These are phyloP conservation scores for Ursus arctos DNA, from an alignment of 2,113 vertebrate species.

Conservation along the genomic window DNA sequence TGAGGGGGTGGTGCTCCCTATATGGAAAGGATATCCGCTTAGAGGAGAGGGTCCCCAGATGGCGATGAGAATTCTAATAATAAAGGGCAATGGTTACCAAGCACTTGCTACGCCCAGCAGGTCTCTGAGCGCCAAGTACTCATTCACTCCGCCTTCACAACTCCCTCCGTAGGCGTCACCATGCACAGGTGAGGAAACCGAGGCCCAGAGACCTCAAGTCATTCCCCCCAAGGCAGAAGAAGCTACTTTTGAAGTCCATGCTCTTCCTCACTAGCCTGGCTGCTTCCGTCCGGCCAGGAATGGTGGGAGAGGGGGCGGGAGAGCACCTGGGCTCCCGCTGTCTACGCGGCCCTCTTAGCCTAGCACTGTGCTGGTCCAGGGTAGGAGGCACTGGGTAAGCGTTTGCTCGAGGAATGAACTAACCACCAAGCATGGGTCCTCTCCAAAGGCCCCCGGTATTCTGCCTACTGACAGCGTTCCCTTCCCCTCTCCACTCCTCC, in stretches of 20 bases:
- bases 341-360: not conserved
- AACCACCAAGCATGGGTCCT: not conserved
- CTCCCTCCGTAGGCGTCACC: not conserved
- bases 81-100: not conserved
- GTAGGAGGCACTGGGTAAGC: not conserved
- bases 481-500: not conserved
- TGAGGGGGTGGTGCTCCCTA: not conserved
- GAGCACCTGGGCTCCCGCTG: not conserved
- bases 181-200: not conserved
- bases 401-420: not conserved
- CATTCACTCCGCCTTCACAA: not conserved
- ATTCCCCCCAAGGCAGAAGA: not conserved
- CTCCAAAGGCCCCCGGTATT: not conserved
- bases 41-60: not conserved
- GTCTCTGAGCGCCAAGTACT: fast-evolving
- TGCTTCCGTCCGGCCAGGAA: not conserved
- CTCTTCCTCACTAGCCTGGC: not conserved
- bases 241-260: not conserved
- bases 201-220: not conserved
- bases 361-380: not conserved
- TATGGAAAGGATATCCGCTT: not conserved
- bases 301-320: not conserved
- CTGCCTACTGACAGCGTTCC: not conserved
- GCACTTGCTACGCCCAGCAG: not conserved
- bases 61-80: not conserved